Evolutionary conservation across 1,140 invertebrate species (phyloP), one percentile per base, ranked within the genome.

Genomic region (Latrodectus geometricus): DNA sequence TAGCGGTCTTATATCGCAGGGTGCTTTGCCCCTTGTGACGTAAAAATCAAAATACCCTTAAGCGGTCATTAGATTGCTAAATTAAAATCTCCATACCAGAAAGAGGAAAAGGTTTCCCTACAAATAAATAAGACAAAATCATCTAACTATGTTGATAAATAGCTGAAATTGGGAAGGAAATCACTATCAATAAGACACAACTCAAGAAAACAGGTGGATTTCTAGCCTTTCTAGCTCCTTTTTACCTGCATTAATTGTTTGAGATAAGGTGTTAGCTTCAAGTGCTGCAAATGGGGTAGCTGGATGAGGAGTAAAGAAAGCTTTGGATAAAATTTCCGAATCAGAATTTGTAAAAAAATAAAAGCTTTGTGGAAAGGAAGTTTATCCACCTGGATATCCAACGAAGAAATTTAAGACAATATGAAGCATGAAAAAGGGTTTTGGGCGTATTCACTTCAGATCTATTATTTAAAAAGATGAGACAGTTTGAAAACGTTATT

Each of bases 381-480:
- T 74, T 0, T 61, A 61, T 74, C 80, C 73, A 73, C 65, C 69
- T 50, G 80, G 74, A 82, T 82, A 74, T 65, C 80, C 69, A 49
- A 65, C 11, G 20, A 82, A 72, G 20, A 35, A 12, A 82, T n/a
- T 82, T 61, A 23, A 82, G 5, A 82, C 11, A 82, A 82, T 4
- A 74, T 82, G 70, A 73, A 74, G 12, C 7, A n/a, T n/a, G n/a
- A n/a, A 74, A 82, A 72, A 20, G 70, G 70, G 8, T 82, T 82
- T 73, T 35, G 79, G 52, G 69, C 9, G 49, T 52, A 4, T 75
- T 68, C 48, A 74, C 74, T 50, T 52, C 72, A 15, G 83, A 86
- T 78, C 48, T 78, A 2, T 50, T 86, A 61, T 75, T n/a, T 35
- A 77, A 86, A 65, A 68, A 12, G 21, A 78, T 78, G 17, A 86